phyloP scores from a whole-genome alignment of 35 echinoderm and acorn worm species.

The Amphiura filiformis region DNA sequence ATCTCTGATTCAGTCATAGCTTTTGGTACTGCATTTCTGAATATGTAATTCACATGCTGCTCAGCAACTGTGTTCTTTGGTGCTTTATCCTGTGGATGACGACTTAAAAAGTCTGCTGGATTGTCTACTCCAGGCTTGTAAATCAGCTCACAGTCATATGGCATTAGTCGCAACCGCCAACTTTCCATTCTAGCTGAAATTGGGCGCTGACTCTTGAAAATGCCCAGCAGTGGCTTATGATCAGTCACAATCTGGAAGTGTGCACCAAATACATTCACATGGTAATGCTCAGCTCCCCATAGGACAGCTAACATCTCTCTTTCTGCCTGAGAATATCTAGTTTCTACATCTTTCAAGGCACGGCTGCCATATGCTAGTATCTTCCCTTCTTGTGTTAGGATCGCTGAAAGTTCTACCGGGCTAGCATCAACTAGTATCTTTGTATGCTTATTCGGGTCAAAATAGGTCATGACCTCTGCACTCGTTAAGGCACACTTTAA shows the following conservation, averaged over 20 bases:
- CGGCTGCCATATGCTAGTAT: slow-evolving; percentile 44
- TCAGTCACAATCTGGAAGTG: slow-evolving; percentile 43
- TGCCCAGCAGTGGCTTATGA: slow-evolving; percentile 54
- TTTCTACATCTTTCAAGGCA: slow-evolving; percentile 40
- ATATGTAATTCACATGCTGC: slow-evolving; percentile 29
- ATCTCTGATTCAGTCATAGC: neutral
- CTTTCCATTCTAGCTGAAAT: slow-evolving; percentile 39
- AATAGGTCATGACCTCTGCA: slow-evolving; percentile 41
- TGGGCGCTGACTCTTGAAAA: slow-evolving; percentile 39
- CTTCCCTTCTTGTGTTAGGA: slow-evolving; percentile 17
- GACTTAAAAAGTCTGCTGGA: slow-evolving; percentile 32
- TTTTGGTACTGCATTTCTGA: slow-evolving; percentile 19
- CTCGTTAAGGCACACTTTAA: slow-evolving; percentile 40
- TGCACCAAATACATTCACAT: slow-evolving; percentile 47
- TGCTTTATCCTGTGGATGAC: slow-evolving; percentile 1
- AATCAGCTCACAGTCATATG: slow-evolving; percentile 8
- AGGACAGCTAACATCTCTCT: slow-evolving; percentile 48
- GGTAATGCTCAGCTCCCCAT: slow-evolving; percentile 42
- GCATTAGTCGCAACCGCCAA: slow-evolving; percentile 40
- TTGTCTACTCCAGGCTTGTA: slow-evolving; percentile 27
- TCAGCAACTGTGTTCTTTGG: neutral
- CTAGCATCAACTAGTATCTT: slow-evolving; percentile 42
- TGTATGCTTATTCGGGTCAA: slow-evolving; percentile 31
- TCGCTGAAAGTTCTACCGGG: slow-evolving; percentile 20
- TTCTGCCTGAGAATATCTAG: slow-evolving; percentile 55